Percentiles rank a stretch among this genome's conserved stretches.
phyloP scores from a whole-genome alignment of 2,888 invertebrate genomes.

The Venusia cambrica region DNA sequence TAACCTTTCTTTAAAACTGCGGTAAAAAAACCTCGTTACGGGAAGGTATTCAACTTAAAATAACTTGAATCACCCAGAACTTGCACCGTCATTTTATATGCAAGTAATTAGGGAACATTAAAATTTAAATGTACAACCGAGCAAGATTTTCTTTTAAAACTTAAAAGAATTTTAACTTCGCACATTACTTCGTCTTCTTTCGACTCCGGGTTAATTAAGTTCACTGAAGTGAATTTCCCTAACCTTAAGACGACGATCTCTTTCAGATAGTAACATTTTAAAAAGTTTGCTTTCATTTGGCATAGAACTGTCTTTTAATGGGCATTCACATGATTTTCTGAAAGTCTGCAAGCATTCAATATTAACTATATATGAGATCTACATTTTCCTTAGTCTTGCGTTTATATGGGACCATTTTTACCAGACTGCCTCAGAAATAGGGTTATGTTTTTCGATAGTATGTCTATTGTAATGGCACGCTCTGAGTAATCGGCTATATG shows the following conservation, averaged over 20 bases:
- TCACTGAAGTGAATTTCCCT: slow-evolving; percentile 10
- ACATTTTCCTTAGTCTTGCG: slow-evolving; percentile 1
- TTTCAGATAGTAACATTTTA: slow-evolving; percentile 11
- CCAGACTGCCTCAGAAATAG: too few relatives aligned
- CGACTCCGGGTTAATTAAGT: slow-evolving; percentile 14
- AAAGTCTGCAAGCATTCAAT: slow-evolving; percentile 15
- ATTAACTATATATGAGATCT: slow-evolving; percentile 20
- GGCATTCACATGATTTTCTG: slow-evolving; percentile 11
- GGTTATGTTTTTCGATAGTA: too few relatives aligned
- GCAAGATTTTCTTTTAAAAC: slow-evolving; percentile 12
- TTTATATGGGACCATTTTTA: slow-evolving; percentile 1
- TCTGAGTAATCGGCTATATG: too few relatives aligned
- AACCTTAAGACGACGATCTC: slow-evolving; percentile 4
- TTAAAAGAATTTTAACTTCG: slow-evolving; percentile 13
- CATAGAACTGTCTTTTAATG: slow-evolving; percentile 17
- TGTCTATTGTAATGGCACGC: too few relatives aligned
- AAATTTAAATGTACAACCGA: slow-evolving; percentile 8
- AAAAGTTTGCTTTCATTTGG: slow-evolving; percentile 16
- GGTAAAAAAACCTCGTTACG: too few relatives aligned
- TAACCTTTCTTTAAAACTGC: too few relatives aligned
- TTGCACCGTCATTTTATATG: slow-evolving; percentile 3
- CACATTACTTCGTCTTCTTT: slow-evolving; percentile 12
- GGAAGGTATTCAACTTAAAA: too few relatives aligned
- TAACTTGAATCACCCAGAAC: background rate
- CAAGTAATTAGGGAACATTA: slow-evolving; percentile 14